Base-by-base conservation (phyloP, 2,113 vertebrate species). In the Sula dactylatra region DNA sequence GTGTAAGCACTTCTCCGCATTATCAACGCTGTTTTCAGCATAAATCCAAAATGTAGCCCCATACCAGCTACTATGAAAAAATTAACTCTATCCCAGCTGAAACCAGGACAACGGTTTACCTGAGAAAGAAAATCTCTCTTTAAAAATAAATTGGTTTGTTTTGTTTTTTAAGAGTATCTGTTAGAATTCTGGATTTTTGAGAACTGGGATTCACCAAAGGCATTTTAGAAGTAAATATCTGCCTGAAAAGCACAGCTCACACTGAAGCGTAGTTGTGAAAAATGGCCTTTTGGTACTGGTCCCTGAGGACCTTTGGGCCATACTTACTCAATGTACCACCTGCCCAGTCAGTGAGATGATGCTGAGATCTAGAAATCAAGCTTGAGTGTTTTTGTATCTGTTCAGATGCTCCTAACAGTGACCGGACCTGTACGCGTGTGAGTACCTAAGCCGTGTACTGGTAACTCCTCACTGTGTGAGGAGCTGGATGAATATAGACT, bases 401-500 rank as follows among this genome's bases (percentile, higher is more conserved):
- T 64, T 79, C 44, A 29, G 20, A 21, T 14, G 7, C 21, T 77
- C 32, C 40, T 32, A 13, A 38, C 34, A 55, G 13, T 15, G 45
- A 85, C 14, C 1, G 4, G 45, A 49, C 21, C 26, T 32, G 25
- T 11, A 31, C 1, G 1, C 0, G 3, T 27, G 32, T 32, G 47
- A 54, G 27, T 12, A 26, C 32, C 34, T 40, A 31, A 72, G 20
- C 31, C 7, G 2, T 3, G 32, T 14, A 14, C 2, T 45, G 45
- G 22, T 38, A 40, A 44, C 29, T 62, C 42, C 67, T n/a, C 54
- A 11, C 42, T 4, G 8, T 22, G 34, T 16, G n/a, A 81, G 69
- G 27, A 82, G 20, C 40, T 86, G 64, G 50, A 38, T 49, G 32
- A 52, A 26, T 5, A 38, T 1, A n/a, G 16, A 38, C 45, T 59